Conservation (phyloP, 2,888 invertebrate genomes). For the Sympetrum striolatum region DNA sequence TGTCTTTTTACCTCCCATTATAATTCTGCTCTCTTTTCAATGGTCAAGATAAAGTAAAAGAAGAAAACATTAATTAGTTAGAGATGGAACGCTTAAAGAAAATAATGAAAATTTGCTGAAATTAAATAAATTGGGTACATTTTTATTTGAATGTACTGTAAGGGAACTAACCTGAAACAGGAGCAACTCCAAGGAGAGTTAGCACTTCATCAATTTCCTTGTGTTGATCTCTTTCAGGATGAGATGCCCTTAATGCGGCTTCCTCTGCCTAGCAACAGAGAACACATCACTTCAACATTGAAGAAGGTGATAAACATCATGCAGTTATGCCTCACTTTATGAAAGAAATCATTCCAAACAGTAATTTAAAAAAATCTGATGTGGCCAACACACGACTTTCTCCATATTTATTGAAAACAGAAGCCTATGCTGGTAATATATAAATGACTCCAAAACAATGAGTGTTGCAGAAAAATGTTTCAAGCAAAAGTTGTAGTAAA, state of each 20-base stretch:
- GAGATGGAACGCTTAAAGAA: not conserved
- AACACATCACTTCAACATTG: not conserved
- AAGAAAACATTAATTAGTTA: not conserved
- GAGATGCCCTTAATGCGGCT: conserved; percentile 58
- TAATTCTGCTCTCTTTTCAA: too few relatives aligned
- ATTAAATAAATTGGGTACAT: not conserved
- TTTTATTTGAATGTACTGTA: not conserved
- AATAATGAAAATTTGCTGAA: not conserved
- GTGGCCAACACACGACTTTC: too few relatives aligned
- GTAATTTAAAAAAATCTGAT: too few relatives aligned
- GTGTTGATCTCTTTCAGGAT: conserved; percentile 61
- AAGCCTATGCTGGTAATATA: too few relatives aligned
- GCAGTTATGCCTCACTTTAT: not conserved
- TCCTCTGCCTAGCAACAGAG: conserved; percentile 58
- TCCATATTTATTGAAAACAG: too few relatives aligned
- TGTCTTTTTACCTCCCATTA: too few relatives aligned
- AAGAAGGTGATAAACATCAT: too few relatives aligned
- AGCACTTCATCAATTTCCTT: conserved; percentile 87
- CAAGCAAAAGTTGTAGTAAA: too few relatives aligned
- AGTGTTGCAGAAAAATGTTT: too few relatives aligned
- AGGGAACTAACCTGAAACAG: conserved; percentile 70
- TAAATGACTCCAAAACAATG: too few relatives aligned
- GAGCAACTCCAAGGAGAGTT: conserved; percentile 84
- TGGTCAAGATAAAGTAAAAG: too few relatives aligned
- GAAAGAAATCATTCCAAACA: not conserved